Evolutionary conservation across 2,888 invertebrate species (phyloP), one percentile per base, ranked within the genome.

Genomic region (Mesorhabditis sp.): DNA sequence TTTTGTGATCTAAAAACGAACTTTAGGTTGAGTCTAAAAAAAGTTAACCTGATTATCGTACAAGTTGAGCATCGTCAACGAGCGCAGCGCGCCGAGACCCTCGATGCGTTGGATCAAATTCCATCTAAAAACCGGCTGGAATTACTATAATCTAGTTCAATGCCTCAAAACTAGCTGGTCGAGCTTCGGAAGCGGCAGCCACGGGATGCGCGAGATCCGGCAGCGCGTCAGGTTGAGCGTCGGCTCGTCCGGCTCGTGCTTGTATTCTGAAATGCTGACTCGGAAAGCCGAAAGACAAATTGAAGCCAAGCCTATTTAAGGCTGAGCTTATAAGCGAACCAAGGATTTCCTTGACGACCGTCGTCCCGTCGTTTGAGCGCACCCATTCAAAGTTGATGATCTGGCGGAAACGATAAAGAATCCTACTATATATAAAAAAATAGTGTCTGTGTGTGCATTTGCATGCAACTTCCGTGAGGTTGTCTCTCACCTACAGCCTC

Each of bases 71-170:
- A 96, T 94, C 13, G 90, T 89, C 28, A 98, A 88, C 4, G 80
- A 79, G 42, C 77, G 75, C 62, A 97, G 87, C 1, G 90, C 91
- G 68, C 90, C 87, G 50, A 98, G 87, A 83, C 95, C 95, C 87
- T 97, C 95, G 79, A 98, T 95, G 87, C 92, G 92, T 86, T 92
- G 95, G 41, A 98, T 93, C 7, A 95, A 88, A 88, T 98, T 98
- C 93, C 97, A 97, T 65, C 96, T 90, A 68, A 97, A 89, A 85
- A 28, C 58, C 7, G n/a, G 58, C 7, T 13, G 7, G n/a, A 13
- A 13, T 50, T 50, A 50, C n/a, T 10, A 50, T 10, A n/a, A n/a
- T 50, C n/a, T 50, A 50, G 2, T 13, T 13, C 1, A 2, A 50
- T 13, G n/a, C 58, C 58, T 10, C 58, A 50, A n/a, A 50, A 10